These are phyloP conservation scores for Polydrusus cervinus DNA, from an alignment of 2,888 invertebrate species.

Conservation along the genomic window DNA sequence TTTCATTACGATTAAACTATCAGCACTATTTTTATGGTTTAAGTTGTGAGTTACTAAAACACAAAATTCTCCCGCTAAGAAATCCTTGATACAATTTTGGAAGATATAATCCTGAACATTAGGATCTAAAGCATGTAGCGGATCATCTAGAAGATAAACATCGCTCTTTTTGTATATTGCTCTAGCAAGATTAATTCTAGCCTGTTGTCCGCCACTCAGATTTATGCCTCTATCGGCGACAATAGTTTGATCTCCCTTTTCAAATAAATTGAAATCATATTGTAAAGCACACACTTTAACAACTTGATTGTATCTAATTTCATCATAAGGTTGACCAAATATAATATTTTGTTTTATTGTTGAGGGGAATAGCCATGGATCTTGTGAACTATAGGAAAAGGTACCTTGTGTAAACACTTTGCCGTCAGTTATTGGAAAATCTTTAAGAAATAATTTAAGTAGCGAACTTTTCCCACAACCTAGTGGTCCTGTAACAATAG, in stretches of 20 bases:
- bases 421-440: conserved; percentile 70
- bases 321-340: conserved; percentile 79
- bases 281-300: conserved; percentile 78
- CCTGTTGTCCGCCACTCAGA: conserved; percentile 87
- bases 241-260: conserved; percentile 82
- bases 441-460: conserved; percentile 69
- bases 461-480: conserved; percentile 78
- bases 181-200: conserved; percentile 88
- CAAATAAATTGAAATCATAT: conserved; percentile 73
- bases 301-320: conserved; percentile 75
- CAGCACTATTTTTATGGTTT: conserved; percentile 75
- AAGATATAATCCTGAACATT: conserved; percentile 87
- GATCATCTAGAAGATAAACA: conserved; percentile 90
- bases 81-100: conserved; percentile 80
- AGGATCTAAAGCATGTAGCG: conserved; percentile 90
- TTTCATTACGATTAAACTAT: conserved; percentile 61
- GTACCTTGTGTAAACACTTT: conserved; percentile 71
- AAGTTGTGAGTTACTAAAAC: conserved; percentile 83
- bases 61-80: conserved; percentile 78
- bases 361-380: conserved; percentile 77
- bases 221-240: conserved; percentile 86
- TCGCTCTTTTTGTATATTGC: conserved; percentile 88
- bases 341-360: conserved; percentile 85
- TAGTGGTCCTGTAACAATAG: conserved; percentile 78
- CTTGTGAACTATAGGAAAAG: conserved; percentile 76